These are phyloP conservation scores for Emydoidea blandingii DNA, from an alignment of 2,797 vertebrate species.

Conservation along the genomic window DNA sequence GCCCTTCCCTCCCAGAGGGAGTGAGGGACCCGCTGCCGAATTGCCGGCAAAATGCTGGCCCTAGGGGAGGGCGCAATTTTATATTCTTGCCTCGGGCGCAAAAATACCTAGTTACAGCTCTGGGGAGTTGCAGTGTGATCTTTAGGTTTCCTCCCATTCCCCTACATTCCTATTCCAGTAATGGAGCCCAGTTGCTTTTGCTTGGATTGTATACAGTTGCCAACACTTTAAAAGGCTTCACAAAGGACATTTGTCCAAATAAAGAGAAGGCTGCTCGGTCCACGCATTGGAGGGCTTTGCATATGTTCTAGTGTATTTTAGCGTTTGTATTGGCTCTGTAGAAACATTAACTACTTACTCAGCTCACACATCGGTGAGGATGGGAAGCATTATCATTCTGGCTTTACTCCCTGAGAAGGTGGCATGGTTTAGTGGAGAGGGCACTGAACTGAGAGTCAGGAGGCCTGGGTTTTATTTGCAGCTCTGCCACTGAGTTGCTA, in stretches of 20 bases:
- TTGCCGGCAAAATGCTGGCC: no score
- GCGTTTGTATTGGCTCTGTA: background rate
- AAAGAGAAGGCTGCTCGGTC: background rate
- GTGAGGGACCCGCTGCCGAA: no score
- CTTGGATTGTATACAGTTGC: background rate
- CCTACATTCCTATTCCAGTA: background rate
- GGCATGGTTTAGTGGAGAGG: background rate
- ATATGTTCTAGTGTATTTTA: background rate
- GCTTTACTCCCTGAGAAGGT: background rate
- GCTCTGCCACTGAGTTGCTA: background rate
- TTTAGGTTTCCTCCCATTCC: background rate
- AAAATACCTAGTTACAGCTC: no score
- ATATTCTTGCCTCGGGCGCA: no score
- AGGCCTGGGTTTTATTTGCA: background rate
- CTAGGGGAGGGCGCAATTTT: no score
- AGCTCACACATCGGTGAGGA: background rate
- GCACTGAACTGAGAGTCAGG: background rate
- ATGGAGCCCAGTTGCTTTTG: background rate
- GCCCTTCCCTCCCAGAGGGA: no score
- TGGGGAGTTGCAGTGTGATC: background rate
- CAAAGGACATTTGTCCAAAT: background rate
- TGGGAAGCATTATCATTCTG: background rate
- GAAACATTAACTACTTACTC: background rate
- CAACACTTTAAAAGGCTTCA: constrained; percentile 9
- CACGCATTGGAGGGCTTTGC: background rate